These are phyloP conservation scores for Melinaea marsaeus DNA, from an alignment of 2,888 invertebrate genomes.

Conservation along the genomic window DNA sequence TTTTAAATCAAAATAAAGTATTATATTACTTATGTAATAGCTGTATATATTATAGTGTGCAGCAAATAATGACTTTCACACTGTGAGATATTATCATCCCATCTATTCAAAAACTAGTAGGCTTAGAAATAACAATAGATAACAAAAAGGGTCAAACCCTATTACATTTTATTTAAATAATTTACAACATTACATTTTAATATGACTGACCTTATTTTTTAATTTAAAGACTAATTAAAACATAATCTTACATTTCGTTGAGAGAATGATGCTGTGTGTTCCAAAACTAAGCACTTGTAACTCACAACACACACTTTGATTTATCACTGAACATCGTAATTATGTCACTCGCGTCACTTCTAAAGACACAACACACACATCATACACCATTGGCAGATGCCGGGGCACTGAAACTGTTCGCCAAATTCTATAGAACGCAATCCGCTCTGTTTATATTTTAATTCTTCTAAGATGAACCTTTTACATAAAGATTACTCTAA, in stretches of 20 bases:
- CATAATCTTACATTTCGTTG: constrained; percentile 48
- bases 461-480: neutral
- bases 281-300: constrained; percentile 43
- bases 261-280: constrained; percentile 29
- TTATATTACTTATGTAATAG: too few species aligned
- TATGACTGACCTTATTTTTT: neutral
- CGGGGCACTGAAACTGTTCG: constrained; percentile 51
- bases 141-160: too few species aligned
- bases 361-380: constrained; percentile 44
- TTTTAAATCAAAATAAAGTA: too few species aligned
- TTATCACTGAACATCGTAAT: constrained; percentile 61
- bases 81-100: too few species aligned
- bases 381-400: constrained; percentile 53
- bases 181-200: too few species aligned
- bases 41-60: too few species aligned
- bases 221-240: neutral
- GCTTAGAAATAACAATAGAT: too few species aligned
- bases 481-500: too few species aligned
- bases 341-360: constrained; percentile 49
- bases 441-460: neutral
- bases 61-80: too few species aligned
- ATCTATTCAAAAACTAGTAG: too few species aligned
- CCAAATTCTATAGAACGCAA: constrained; percentile 30
- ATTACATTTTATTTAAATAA: too few species aligned
- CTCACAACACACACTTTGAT: constrained; percentile 55